phyloP scores from a whole-genome alignment of 2,113 vertebrate genomes.

The Campylomormyrus tamandua region DNA sequence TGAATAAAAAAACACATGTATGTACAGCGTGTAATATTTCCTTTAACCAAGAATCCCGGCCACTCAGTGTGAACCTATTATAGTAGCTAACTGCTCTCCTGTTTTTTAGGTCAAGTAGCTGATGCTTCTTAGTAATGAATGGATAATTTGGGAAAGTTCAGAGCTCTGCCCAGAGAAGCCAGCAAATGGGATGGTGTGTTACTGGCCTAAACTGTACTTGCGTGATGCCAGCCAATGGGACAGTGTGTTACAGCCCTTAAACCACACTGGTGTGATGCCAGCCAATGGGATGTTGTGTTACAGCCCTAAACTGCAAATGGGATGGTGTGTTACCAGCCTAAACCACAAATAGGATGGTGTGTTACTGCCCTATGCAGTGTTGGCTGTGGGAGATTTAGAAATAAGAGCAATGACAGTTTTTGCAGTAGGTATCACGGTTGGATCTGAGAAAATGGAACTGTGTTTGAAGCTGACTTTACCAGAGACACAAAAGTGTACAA shows the following conservation, averaged over 20 bases:
- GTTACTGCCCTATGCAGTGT: neutral
- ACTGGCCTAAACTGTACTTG: neutral
- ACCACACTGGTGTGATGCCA: neutral
- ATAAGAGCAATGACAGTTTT: neutral
- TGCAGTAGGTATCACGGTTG: neutral
- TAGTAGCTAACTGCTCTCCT: neutral
- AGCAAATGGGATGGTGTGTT: neutral
- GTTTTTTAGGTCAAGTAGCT: neutral
- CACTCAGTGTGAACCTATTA: neutral
- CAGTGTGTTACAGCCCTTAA: neutral
- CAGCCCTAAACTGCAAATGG: neutral
- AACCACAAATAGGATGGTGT: neutral
- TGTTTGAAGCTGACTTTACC: neutral
- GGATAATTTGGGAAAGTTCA: neutral
- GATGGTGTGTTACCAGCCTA: neutral
- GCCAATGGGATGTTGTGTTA: neutral
- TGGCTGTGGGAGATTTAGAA: neutral
- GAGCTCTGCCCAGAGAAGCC: neutral
- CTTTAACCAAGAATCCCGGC: neutral
- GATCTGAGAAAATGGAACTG: neutral
- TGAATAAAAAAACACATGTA: neutral
- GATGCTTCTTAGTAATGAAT: neutral
- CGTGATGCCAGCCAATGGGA: neutral
- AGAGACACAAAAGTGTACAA: neutral
- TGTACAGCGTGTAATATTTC: neutral